Percentiles rank a stretch among this genome's conserved stretches.
Evolutionary conservation across 35 echinoderm and acorn worm genomes (phyloP).

Genomic region (Amphiura filiformis): DNA sequence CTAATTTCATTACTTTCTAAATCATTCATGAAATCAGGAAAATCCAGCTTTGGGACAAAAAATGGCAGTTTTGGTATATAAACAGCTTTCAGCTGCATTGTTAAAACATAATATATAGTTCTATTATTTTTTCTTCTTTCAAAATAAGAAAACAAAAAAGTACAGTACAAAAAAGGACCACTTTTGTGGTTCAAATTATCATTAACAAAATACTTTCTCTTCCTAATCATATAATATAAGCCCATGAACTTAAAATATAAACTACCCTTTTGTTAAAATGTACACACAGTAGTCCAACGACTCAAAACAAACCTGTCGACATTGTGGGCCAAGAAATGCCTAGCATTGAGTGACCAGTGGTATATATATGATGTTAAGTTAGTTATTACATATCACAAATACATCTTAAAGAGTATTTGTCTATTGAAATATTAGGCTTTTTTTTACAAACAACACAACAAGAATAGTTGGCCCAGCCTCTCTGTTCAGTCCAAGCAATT

Average conservation of each 20-base stretch:
- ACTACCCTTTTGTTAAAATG: neutral
- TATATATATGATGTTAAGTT: too few relatives aligned
- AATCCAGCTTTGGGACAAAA: slow-evolving; percentile 1
- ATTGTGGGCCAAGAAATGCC: too few relatives aligned
- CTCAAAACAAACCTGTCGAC: too few relatives aligned
- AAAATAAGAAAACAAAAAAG: neutral
- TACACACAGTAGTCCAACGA: neutral
- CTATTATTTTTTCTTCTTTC: too few relatives aligned
- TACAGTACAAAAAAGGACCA: neutral
- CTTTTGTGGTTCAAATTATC: neutral
- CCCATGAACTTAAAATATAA: slow-evolving; percentile 1
- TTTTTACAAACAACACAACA: too few relatives aligned
- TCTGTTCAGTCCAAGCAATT: slow-evolving; percentile 28
- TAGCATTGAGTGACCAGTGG: too few relatives aligned
- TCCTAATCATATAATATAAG: neutral
- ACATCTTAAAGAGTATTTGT: too few relatives aligned
- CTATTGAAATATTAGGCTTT: too few relatives aligned
- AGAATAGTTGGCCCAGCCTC: slow-evolving; percentile 31
- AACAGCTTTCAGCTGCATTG: slow-evolving; percentile 6
- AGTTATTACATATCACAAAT: too few relatives aligned
- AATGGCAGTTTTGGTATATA: slow-evolving; percentile 8
- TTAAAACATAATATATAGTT: slow-evolving; percentile 8
- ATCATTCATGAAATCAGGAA: neutral
- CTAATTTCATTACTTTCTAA: neutral
- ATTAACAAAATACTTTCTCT: slow-evolving; percentile 8